Evolutionary conservation across 2,888 invertebrate genomes (phyloP).

Genomic region (Carterocephalus palaemon): DNA sequence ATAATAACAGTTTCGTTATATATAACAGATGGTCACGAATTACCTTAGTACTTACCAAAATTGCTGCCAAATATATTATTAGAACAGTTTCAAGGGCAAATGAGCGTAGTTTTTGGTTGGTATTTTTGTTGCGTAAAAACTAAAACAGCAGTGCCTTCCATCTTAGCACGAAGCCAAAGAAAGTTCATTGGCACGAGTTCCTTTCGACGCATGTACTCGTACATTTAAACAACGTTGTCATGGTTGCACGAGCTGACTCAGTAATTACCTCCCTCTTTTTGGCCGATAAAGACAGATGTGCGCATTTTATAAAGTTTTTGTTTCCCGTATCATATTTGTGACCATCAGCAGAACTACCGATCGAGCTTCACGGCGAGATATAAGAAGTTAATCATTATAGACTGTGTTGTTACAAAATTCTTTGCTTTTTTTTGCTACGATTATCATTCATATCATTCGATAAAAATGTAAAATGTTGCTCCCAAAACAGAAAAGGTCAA

Average conservation of each 20-base stretch:
- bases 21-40: neutral
- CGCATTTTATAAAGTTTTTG: neutral
- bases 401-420: no score
- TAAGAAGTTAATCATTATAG: no score
- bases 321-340: neutral
- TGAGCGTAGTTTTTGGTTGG: constrained; percentile 24
- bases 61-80: constrained; percentile 22
- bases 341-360: no score
- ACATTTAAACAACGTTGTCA: no score
- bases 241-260: constrained; percentile 53
- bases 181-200: constrained; percentile 71
- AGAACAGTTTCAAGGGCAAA: constrained; percentile 28
- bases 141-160: constrained; percentile 49
- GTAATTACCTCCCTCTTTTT: constrained; percentile 40
- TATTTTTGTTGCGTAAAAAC: constrained; percentile 49
- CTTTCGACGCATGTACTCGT: constrained; percentile 39
- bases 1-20: no score
- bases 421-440: no score
- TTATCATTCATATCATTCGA: no score
- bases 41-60: constrained; percentile 2
- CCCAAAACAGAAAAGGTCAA: no score
- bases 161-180: constrained; percentile 49
- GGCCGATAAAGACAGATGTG: constrained; percentile 15
- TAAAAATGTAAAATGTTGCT: no score
- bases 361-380: no score